Evolutionary conservation across 2,888 invertebrate species (phyloP).

Genomic region (Conops quadrifasciatus): DNA sequence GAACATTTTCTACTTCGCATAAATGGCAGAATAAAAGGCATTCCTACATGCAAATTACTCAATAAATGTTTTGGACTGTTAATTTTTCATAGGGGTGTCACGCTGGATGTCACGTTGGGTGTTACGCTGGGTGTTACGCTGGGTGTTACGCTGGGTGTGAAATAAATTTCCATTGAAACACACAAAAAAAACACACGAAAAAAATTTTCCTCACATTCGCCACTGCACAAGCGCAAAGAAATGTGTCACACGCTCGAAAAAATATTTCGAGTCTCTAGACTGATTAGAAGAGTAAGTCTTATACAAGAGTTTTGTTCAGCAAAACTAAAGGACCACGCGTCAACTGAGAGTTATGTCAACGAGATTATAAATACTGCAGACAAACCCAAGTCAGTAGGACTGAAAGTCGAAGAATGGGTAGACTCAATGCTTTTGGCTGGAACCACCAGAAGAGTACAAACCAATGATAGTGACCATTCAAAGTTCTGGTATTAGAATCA

Average conservation of each 20-base stretch:
- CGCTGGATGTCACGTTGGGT: too few species aligned
- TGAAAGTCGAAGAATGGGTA: constrained; percentile 13
- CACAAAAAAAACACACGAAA: too few species aligned
- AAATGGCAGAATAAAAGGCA: constrained; percentile 27
- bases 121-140: too few species aligned
- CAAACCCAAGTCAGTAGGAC: background rate
- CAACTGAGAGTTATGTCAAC: background rate
- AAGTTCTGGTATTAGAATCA: constrained; percentile 36
- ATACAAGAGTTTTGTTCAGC: background rate
- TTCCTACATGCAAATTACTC: too few species aligned
- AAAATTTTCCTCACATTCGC: constrained; percentile 22
- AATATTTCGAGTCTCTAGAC: background rate
- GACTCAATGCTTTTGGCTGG: constrained; percentile 33
- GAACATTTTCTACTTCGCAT: constrained; percentile 12
- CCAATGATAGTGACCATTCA: too few species aligned
- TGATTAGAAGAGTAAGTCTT: background rate
- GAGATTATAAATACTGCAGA: constrained; percentile 1
- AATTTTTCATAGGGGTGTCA: too few species aligned
- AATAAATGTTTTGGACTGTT: too few species aligned
- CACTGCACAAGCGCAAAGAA: background rate
- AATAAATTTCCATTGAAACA: too few species aligned
- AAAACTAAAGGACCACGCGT: background rate
- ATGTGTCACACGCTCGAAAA: background rate
- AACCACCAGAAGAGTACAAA: constrained; percentile 28
- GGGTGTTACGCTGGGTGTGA: too few species aligned